Conservation (phyloP, 2,888 invertebrate genomes). For the Phyllotreta striolata region DNA sequence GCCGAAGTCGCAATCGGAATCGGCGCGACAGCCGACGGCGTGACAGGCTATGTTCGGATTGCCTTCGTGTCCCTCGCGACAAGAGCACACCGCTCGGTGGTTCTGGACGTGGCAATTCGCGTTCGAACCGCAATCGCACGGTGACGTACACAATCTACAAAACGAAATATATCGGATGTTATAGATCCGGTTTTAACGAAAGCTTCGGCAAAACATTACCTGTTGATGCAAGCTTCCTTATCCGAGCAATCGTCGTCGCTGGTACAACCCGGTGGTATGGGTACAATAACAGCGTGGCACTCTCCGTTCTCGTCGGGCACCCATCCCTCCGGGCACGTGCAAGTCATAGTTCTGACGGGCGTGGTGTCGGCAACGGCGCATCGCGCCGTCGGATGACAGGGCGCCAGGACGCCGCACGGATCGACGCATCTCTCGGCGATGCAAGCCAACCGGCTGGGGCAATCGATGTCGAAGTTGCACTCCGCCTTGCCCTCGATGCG, state of each 20-base stretch:
- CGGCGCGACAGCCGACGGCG: constrained; percentile 81
- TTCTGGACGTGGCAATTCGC: constrained; percentile 83
- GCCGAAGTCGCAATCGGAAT: constrained; percentile 83
- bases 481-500: constrained; percentile 67
- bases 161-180: neutral
- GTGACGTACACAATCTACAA: constrained; percentile 83
- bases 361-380: constrained; percentile 86
- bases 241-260: constrained; percentile 80
- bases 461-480: constrained; percentile 80
- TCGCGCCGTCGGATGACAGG: constrained; percentile 77
- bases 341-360: constrained; percentile 87
- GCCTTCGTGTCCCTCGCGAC: constrained; percentile 84
- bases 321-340: constrained; percentile 86
- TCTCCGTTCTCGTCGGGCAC: constrained; percentile 81
- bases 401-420: constrained; percentile 78
- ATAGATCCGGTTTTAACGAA: neutral
- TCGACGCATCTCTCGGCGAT: constrained; percentile 80
- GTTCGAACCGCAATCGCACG: constrained; percentile 87
- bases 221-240: constrained; percentile 82
- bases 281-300: constrained; percentile 76
- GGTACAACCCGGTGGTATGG: constrained; percentile 78
- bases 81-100: constrained; percentile 88
- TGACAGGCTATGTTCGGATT: constrained; percentile 85
- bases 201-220: constrained; percentile 3
- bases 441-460: constrained; percentile 82